phyloP scores from a whole-genome alignment of 2,888 invertebrate genomes.

The Trichopria drosophilae region DNA sequence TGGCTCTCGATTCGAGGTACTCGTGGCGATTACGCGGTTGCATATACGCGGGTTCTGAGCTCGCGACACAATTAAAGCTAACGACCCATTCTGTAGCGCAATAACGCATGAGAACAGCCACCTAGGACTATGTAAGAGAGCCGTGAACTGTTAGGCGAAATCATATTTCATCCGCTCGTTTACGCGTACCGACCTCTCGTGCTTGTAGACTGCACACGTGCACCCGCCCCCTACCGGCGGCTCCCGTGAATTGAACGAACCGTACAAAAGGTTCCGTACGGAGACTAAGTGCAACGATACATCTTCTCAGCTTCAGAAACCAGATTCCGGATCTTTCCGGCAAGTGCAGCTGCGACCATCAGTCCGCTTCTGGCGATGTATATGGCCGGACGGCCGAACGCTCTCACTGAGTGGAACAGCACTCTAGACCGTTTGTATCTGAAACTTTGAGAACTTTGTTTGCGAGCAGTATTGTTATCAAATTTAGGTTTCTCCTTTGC shows the following conservation, averaged over 20 bases:
- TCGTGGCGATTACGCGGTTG: too few species aligned
- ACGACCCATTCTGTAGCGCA: conserved; percentile 8
- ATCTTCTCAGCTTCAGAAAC: conserved; percentile 33
- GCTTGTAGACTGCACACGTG: conserved; percentile 3
- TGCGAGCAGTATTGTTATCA: too few species aligned
- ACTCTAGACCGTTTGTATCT: too few species aligned
- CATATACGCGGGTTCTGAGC: too few species aligned
- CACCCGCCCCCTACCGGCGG: not conserved
- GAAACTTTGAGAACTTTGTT: too few species aligned
- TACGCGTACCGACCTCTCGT: conserved; percentile 2
- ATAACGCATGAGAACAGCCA: not conserved
- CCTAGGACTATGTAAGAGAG: not conserved
- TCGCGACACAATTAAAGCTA: conserved; percentile 22
- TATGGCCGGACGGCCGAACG: conserved; percentile 3
- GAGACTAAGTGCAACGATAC: conserved; percentile 41
- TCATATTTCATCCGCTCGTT: conserved; percentile 24
- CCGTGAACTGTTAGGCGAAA: conserved; percentile 7
- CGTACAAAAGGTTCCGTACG: conserved; percentile 33
- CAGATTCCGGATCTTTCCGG: conserved; percentile 25
- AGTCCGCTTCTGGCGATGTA: not conserved
- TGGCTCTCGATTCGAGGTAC: too few species aligned
- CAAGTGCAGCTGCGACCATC: conserved; percentile 20
- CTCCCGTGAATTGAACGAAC: conserved; percentile 28
- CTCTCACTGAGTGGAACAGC: not conserved
- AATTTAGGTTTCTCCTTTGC: too few species aligned